Conservation (phyloP, 35 echinoderm and acorn worm genomes). For the Heliocidaris erythrogramma region DNA sequence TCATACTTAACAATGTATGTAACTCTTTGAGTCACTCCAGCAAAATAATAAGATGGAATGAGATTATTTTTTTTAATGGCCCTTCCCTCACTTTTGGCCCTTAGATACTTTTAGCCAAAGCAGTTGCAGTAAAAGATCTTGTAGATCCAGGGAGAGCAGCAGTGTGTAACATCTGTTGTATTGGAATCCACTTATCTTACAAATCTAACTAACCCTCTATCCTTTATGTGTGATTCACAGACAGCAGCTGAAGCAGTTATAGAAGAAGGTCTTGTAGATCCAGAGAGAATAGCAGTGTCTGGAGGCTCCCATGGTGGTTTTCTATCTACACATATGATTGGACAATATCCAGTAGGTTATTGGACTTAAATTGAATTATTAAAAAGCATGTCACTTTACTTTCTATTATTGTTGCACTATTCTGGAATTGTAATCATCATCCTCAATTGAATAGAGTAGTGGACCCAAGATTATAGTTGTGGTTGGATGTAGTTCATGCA, state of each 20-base stretch:
- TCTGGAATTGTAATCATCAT: too few species aligned
- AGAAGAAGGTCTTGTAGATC: slow-evolving; percentile 57
- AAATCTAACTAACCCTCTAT: neutral
- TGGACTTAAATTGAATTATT: neutral
- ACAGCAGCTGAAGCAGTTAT: slow-evolving; percentile 45
- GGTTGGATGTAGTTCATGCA: too few species aligned
- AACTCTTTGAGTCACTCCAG: too few species aligned
- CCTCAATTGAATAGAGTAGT: too few species aligned
- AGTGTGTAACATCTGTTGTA: slow-evolving; percentile 56
- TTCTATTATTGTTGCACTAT: too few species aligned
- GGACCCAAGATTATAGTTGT: too few species aligned
- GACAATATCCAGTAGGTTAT: slow-evolving; percentile 81
- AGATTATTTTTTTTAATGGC: too few species aligned
- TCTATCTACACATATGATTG: slow-evolving; percentile 70
- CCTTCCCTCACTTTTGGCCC: too few species aligned
- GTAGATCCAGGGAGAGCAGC: slow-evolving; percentile 53
- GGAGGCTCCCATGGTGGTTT: slow-evolving; percentile 87
- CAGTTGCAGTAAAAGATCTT: slow-evolving; percentile 25
- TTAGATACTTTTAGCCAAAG: neutral
- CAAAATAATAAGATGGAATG: too few species aligned
- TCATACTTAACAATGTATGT: too few species aligned
- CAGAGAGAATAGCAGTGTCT: slow-evolving; percentile 38
- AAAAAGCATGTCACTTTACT: neutral
- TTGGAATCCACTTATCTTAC: slow-evolving; percentile 32
- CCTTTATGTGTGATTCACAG: neutral